Percentiles rank a stretch among this genome's conserved stretches.
These are phyloP conservation scores for Ceriagrion tenellum DNA, from an alignment of 2,888 invertebrate genomes.

Conservation along the genomic window DNA sequence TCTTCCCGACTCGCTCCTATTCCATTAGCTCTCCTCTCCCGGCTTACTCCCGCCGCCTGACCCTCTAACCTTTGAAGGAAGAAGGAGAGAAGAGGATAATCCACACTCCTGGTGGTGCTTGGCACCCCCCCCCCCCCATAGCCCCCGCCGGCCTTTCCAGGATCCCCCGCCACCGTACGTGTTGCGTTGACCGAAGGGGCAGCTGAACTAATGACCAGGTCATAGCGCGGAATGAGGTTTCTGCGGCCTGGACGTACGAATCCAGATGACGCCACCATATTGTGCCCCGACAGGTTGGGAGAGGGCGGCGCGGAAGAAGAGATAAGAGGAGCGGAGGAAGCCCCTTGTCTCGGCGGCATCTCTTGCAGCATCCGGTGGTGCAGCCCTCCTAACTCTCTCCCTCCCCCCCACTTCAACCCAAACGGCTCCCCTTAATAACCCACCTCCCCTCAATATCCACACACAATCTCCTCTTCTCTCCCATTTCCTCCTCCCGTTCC, in stretches of 20 bases:
- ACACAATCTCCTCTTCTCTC: not conserved
- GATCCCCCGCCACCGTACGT: conserved; percentile 31
- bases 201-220: conserved; percentile 67
- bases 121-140: no score
- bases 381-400: not conserved
- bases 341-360: not conserved
- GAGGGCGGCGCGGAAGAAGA: not conserved
- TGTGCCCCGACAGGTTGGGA: not conserved
- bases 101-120: conserved; percentile 41
- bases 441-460: not conserved
- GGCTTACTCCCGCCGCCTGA: not conserved
- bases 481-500: not conserved
- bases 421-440: not conserved
- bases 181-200: conserved; percentile 63
- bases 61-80: conserved; percentile 28
- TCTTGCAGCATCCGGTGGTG: conserved; percentile 36
- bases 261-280: conserved; percentile 65
- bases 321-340: not conserved
- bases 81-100: conserved; percentile 34
- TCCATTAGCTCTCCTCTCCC: not conserved
- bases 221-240: conserved; percentile 65
- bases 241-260: conserved; percentile 51
- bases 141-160: conserved; percentile 22
- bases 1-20: not conserved
- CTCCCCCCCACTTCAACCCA: not conserved